These are phyloP conservation scores for Hyperoodon ampullatus DNA, from an alignment of 2,113 vertebrate species.

Conservation along the genomic window DNA sequence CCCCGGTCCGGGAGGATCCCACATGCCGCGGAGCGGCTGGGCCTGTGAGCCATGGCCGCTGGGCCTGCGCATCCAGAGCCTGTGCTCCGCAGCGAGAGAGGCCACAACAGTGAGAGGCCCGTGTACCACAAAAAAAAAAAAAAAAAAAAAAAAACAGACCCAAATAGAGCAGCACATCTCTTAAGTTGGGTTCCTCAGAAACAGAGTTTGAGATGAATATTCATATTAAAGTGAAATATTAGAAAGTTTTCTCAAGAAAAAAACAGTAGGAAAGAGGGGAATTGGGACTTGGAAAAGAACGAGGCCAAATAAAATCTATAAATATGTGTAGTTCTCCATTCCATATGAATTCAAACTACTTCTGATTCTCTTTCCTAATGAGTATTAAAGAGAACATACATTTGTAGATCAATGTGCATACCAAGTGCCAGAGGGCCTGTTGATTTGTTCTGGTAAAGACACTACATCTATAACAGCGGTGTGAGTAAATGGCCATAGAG, in stretches of 20 bases:
- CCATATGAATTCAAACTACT: background rate
- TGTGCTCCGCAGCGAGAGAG: too few species aligned
- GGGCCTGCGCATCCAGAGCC: too few species aligned
- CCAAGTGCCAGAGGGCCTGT: background rate
- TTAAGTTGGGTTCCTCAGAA: background rate
- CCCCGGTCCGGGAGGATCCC: too few species aligned
- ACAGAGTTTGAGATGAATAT: background rate
- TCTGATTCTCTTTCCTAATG: background rate
- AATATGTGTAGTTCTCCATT: background rate
- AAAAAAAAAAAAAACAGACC: too few species aligned
- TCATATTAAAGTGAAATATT: constrained; percentile 10
- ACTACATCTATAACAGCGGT: background rate
- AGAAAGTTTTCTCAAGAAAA: background rate
- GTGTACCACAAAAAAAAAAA: too few species aligned
- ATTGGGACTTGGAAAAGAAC: background rate
- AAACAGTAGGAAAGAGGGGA: background rate
- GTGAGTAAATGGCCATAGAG: background rate
- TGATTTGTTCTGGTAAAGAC: background rate
- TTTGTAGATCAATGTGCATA: background rate
- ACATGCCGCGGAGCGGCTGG: too few species aligned
- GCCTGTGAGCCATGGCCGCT: too few species aligned
- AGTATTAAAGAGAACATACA: background rate
- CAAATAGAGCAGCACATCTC: background rate
- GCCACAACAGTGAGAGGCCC: too few species aligned
- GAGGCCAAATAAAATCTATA: background rate